Evolutionary conservation across 1,140 invertebrate genomes (phyloP), one percentile per base, ranked within the genome.

Genomic region (Trinorchestia longiramus): DNA sequence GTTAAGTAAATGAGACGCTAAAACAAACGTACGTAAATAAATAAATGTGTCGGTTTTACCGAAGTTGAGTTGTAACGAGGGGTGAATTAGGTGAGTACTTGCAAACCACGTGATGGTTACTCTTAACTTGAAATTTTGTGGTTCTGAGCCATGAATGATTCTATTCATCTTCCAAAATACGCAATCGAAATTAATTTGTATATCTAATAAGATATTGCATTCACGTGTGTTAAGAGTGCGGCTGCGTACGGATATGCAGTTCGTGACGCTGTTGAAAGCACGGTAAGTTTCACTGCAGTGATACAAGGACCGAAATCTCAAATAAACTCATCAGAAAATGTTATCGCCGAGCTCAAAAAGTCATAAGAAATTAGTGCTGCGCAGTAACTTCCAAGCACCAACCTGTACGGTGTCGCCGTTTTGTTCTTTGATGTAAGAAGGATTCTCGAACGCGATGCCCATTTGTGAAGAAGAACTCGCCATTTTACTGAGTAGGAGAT

Each of bases 391-490:
- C 62, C 11, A 77, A 77, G 11, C 62, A 44, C 92, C 96, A 95
- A 97, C 97, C 96, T 97, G 97, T 23, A 97, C 96, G 8, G 97
- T 97, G 95, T 97, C 97, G 43, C 96, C 96, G 95, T 96, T 94
- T n/a, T 96, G 96, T 87, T 97, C 98, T 96, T 98, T 97, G 95
- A 98, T 98, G 97, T 99, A 99, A 97, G 98, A 98, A 0, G 98
- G 98, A 97, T 99, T 99, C 97, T 98, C 98, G 97, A 99, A 99
- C 6, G 98, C 98, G 95, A 99, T 98, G 43, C 98, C 98, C 95
- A 98, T 98, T 96, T 98, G 97, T 43, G 98, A 97, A 17, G 97
- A 97, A 97, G 98, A 98, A 95, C 97, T 97, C 77, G 97, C 97
- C 28, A 62, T 87, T 44, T 96, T 96, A 47, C 53, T 62, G 17